Evolutionary conservation across 30 jellyfish, hydroid and myxozoan species (phyloP).

Genomic region (Aurelia aurita complex sp. Pacific): DNA sequence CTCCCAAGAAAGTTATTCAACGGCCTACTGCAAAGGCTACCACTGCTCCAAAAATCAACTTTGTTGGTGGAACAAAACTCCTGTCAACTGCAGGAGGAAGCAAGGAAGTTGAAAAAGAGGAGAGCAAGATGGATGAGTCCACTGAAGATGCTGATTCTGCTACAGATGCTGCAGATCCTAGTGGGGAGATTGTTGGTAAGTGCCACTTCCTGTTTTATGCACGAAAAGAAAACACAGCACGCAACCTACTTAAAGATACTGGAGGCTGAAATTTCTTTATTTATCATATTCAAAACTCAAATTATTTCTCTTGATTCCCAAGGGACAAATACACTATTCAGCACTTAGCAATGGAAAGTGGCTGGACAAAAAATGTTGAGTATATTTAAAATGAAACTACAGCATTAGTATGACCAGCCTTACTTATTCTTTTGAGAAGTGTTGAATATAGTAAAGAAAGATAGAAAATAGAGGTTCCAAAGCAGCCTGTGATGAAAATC

Average conservation of each 20-base stretch:
- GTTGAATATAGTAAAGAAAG: no score
- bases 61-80: constrained; percentile 95
- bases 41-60: constrained; percentile 77
- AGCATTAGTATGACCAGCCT: no score
- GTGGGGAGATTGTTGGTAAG: constrained; percentile 86
- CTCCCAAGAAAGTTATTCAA: constrained; percentile 65
- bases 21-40: constrained; percentile 54
- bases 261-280: no score
- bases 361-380: no score
- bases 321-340: no score
- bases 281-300: no score
- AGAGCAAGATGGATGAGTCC: constrained; percentile 24
- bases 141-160: constrained; percentile 38
- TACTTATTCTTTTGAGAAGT: no score
- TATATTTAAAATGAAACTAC: no score
- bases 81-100: constrained; percentile 57
- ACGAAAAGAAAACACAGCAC: no score
- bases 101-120: constrained; percentile 47
- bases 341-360: no score
- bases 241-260: no score
- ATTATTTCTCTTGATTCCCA: no score
- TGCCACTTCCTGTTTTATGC: neutral
- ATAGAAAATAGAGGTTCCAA: neutral
- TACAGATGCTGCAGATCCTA: constrained; percentile 20
- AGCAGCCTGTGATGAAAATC: constrained; percentile 61